These are phyloP conservation scores for Diadema setosum DNA, from an alignment of 35 echinoderm and acorn worm species.

Conservation along the genomic window DNA sequence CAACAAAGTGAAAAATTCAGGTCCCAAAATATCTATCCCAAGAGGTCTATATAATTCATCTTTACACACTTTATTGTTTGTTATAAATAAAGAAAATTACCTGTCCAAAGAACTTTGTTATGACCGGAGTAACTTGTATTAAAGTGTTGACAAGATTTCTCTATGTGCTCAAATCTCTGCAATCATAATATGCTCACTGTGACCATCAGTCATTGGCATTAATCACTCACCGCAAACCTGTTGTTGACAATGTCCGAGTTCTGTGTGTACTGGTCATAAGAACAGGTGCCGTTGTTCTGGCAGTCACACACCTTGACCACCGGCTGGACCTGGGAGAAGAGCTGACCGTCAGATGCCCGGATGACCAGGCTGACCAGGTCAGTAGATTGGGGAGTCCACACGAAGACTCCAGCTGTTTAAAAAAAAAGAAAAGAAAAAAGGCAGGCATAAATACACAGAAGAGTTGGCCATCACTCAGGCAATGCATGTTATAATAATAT, in stretches of 20 bases:
- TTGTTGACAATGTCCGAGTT: constrained; percentile 32
- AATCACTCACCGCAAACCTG: constrained; percentile 65
- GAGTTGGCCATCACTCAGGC: neutral
- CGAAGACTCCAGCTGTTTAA: constrained; percentile 59
- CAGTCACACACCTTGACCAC: constrained; percentile 68
- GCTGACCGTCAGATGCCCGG: constrained; percentile 46
- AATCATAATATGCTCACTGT: too few relatives aligned
- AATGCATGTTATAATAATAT: too few relatives aligned
- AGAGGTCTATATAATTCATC: too few relatives aligned
- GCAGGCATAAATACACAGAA: neutral
- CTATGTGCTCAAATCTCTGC: too few relatives aligned
- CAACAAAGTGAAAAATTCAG: too few relatives aligned
- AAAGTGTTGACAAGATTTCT: too few relatives aligned
- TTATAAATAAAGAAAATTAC: too few relatives aligned
- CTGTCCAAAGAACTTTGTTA: too few relatives aligned
- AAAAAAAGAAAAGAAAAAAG: neutral
- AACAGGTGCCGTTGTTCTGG: constrained; percentile 63
- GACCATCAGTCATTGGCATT: neutral
- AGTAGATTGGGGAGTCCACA: constrained; percentile 50
- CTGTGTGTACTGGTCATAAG: constrained; percentile 49
- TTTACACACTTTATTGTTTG: too few relatives aligned
- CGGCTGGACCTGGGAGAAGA: neutral
- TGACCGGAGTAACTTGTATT: too few relatives aligned
- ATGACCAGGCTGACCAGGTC: constrained; percentile 51
- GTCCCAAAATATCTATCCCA: too few relatives aligned